These are phyloP conservation scores for Campylomormyrus tamandua DNA, from an alignment of 2,113 vertebrate genomes.

Conservation along the genomic window DNA sequence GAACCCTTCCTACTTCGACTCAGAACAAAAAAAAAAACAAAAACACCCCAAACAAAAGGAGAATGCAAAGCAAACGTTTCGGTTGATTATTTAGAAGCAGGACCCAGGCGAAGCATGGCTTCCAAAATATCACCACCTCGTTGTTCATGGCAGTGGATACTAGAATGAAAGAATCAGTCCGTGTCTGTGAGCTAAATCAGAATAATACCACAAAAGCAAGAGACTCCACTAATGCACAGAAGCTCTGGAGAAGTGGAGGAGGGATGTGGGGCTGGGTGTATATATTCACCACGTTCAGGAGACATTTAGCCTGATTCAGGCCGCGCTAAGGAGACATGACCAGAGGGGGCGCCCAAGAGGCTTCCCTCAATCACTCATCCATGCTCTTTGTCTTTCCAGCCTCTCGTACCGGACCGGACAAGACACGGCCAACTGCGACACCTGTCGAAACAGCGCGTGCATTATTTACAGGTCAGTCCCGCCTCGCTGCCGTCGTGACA, in stretches of 20 bases:
- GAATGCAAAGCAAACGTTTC: background rate
- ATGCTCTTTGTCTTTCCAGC: conserved; percentile 67
- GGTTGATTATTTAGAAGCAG: background rate
- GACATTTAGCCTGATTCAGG: conserved; percentile 4
- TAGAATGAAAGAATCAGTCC: background rate
- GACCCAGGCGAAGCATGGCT: background rate
- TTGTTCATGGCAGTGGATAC: background rate
- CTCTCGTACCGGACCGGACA: conserved; percentile 98
- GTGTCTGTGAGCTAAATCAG: background rate
- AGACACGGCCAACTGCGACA: conserved; percentile 98
- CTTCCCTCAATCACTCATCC: conserved; percentile 48
- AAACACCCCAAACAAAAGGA: background rate
- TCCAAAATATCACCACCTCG: background rate
- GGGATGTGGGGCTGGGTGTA: background rate
- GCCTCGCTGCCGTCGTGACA: background rate
- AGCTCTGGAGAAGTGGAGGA: background rate
- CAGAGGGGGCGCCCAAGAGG: conserved; percentile 10
- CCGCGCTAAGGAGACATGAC: conserved; percentile 23
- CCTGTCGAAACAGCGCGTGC: conserved; percentile 98
- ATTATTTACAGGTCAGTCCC: conserved; percentile 92
- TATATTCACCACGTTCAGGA: background rate
- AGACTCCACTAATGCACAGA: background rate
- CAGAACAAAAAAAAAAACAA: background rate
- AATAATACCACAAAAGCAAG: background rate
- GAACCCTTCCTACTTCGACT: background rate